These are phyloP conservation scores for Triops cancriformis DNA, from an alignment of 1,140 invertebrate genomes.

Conservation along the genomic window DNA sequence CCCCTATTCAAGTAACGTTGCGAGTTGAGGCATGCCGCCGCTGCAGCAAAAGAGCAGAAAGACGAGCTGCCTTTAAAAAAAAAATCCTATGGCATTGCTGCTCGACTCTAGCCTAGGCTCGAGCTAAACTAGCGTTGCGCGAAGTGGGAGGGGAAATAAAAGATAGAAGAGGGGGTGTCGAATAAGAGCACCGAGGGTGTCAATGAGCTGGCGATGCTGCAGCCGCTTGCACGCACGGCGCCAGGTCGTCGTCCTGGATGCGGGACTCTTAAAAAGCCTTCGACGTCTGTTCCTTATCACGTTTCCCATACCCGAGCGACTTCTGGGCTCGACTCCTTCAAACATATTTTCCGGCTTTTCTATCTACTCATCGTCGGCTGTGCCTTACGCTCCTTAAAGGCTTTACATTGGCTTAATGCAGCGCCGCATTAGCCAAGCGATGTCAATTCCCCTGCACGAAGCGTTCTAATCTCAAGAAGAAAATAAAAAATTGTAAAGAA, in stretches of 20 bases:
- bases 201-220: constrained; percentile 12
- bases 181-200: not conserved
- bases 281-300: constrained; percentile 9
- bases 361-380: constrained; percentile 1
- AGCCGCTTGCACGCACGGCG: not conserved
- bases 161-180: not conserved
- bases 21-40: no score
- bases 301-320: not conserved
- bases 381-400: not conserved
- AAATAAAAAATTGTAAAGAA: not conserved
- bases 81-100: not conserved
- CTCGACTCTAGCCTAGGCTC: not conserved
- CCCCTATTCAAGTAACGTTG: no score
- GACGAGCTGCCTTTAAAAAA: not conserved
- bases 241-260: constrained; percentile 7
- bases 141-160: not conserved
- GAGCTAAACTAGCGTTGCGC: not conserved
- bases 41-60: not conserved
- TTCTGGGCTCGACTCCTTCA: not conserved
- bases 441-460: not conserved
- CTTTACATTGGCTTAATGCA: not conserved
- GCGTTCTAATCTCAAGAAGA: not conserved
- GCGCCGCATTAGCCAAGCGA: not conserved
- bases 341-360: constrained; percentile 1
- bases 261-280: constrained; percentile 5